Conservation (phyloP, 2,888 invertebrate species). For the Himalopsyche japonica region DNA sequence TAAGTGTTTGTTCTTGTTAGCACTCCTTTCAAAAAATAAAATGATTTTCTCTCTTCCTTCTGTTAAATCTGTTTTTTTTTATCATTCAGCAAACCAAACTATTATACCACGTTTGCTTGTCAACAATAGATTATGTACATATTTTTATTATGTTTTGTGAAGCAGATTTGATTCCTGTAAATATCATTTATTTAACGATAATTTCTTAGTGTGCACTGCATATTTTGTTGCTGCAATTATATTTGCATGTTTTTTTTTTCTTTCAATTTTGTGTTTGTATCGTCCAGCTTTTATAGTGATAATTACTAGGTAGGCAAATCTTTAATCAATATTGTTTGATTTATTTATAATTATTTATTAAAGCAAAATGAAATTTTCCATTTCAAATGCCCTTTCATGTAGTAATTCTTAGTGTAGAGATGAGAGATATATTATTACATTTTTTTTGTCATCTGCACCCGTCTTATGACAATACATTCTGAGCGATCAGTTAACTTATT, state of each 20-base stretch:
- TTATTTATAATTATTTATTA: no score
- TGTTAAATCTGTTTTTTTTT: background rate
- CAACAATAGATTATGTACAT: background rate
- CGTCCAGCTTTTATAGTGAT: background rate
- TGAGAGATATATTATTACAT: no score
- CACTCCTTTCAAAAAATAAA: background rate
- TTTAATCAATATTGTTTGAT: no score
- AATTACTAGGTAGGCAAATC: no score
- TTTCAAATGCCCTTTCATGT: no score
- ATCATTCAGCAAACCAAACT: background rate
- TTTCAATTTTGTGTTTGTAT: background rate
- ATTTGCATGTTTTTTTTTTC: slow-evolving; percentile 4
- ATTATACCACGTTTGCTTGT: background rate
- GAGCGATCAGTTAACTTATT: no score
- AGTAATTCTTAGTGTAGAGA: no score
- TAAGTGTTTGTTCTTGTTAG: background rate
- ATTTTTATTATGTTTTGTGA: background rate
- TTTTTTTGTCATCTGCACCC: no score
- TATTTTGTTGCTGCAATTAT: slow-evolving; percentile 20
- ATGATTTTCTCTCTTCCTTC: background rate
- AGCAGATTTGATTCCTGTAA: background rate
- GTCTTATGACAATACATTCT: no score
- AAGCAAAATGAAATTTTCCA: no score
- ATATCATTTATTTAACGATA: background rate
- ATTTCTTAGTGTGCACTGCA: slow-evolving; percentile 12